Evolutionary conservation across 2,797 vertebrate genomes (phyloP), one percentile per base, ranked within the genome.

Genomic region (Sebastes aleutianus): DNA sequence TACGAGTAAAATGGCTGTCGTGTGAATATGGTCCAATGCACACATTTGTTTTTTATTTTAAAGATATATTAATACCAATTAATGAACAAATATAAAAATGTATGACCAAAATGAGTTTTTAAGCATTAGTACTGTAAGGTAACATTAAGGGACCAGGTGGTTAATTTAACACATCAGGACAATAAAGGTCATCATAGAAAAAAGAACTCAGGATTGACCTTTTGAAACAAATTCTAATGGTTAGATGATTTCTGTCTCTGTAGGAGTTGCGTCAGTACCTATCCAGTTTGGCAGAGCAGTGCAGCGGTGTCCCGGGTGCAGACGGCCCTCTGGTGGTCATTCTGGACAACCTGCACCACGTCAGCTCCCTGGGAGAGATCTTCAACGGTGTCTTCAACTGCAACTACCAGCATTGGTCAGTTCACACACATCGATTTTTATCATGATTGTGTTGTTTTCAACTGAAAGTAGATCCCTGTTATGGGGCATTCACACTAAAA

Each of bases 241-340:
- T 50, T 62, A 24, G 26, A 8, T 8, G 1, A 5, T 53, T 53
- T 53, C 47, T 50, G 47, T 69, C 14, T 70, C 79, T 86, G 64
- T 67, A 99, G 98, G 98, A 99, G 72, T 84, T 99, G 75, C 97
- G 97, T 29, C 98, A 99, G 83, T 99, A 99, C 89, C 94, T 99
- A 65, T 97, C 97, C 36, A 96, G 96, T 87, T 94, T 99, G n/a
- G 97, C 97, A 0, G 98, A 99, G 86, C 98, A 99, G 91, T 99
- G 97, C 84, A 96, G 95, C 76, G 96, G 96, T 0, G 96, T 96
- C 57, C 93, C 94, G 0, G 96, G 96, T 0, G 92, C 91, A 18
- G 98, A 98, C 76, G 93, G 97, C 95, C 98, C 98, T 4, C 96
- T 98, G 1, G 97, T 99, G 84, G 96, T 99, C 83, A 99, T 99